Evolutionary conservation across 2,888 invertebrate genomes (phyloP).

Genomic region (Acleris laterana): DNA sequence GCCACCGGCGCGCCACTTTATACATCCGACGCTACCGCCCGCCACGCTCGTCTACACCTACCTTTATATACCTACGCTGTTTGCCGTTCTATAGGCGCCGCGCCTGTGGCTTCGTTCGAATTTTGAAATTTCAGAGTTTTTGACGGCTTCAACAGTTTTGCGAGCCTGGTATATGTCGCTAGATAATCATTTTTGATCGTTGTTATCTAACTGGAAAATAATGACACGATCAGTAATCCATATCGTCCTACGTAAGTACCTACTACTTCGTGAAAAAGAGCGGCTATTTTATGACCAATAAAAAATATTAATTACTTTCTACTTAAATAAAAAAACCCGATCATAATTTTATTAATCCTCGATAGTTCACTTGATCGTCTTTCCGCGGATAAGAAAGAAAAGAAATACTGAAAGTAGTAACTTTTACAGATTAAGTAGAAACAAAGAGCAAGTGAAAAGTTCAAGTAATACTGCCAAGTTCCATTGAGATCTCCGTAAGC

Average conservation of each 20-base stretch:
- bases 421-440: neutral
- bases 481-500: neutral
- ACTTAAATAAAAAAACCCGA: too few relatives aligned
- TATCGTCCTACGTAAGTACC: too few relatives aligned
- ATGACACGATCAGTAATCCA: too few relatives aligned
- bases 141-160: slow-evolving; percentile 22
- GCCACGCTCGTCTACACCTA: slow-evolving; percentile 55
- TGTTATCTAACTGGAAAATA: too few relatives aligned
- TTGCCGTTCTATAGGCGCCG: slow-evolving; percentile 33
- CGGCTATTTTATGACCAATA: too few relatives aligned
- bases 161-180: slow-evolving; percentile 14
- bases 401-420: neutral
- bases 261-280: too few relatives aligned
- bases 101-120: slow-evolving; percentile 33
- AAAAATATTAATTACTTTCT: too few relatives aligned
- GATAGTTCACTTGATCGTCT: too few relatives aligned
- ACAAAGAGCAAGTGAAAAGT: slow-evolving; percentile 5
- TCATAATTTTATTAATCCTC: too few relatives aligned
- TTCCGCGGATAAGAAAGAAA: neutral
- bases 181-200: too few relatives aligned
- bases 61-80: slow-evolving; percentile 25
- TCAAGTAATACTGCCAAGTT: slow-evolving; percentile 4
- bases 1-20: slow-evolving; percentile 84
- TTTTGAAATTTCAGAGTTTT: slow-evolving; percentile 33
- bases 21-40: slow-evolving; percentile 80